Percentiles rank a stretch among this genome's conserved stretches.
phyloP scores from a whole-genome alignment of 37 sponge, comb jelly and placozoan genomes.

The Ianthella basta region DNA sequence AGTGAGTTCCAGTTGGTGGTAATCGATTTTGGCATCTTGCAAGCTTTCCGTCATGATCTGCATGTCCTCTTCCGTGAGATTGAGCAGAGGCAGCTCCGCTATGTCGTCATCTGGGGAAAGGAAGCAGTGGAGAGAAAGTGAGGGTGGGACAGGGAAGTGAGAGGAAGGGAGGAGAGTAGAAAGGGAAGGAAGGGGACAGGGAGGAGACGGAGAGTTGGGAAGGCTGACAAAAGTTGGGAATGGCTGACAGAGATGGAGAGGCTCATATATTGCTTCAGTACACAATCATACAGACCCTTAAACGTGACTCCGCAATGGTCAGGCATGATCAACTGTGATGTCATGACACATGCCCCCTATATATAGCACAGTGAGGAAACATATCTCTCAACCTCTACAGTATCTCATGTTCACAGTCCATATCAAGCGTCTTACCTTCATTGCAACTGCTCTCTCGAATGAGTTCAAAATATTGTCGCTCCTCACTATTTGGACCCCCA shows the following conservation, averaged over 20 bases:
- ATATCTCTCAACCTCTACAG: too few relatives aligned
- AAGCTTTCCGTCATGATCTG: slow-evolving; percentile 28
- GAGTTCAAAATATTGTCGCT: slow-evolving; percentile 3
- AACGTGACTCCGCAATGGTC: too few relatives aligned
- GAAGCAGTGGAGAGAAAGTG: background rate
- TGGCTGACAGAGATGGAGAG: background rate
- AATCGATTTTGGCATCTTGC: slow-evolving; percentile 28
- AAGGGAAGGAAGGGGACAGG: too few relatives aligned
- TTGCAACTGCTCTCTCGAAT: slow-evolving; percentile 4
- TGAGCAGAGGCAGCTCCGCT: background rate
- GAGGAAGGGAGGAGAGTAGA: too few relatives aligned
- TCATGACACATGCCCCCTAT: too few relatives aligned
- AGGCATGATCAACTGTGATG: too few relatives aligned
- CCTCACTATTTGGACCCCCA: slow-evolving; percentile 14
- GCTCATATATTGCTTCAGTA: background rate
- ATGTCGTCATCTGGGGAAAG: background rate
- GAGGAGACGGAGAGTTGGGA: too few relatives aligned
- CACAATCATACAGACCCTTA: background rate
- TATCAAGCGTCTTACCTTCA: background rate
- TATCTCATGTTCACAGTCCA: too few relatives aligned
- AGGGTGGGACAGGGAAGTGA: too few relatives aligned
- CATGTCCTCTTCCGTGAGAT: slow-evolving; percentile 15
- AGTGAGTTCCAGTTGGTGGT: slow-evolving; percentile 1
- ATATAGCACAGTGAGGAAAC: too few relatives aligned
- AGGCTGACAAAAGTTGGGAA: background rate